These are phyloP conservation scores for Oscheius sp. DNA, from an alignment of 2,888 invertebrate species.

Conservation along the genomic window DNA sequence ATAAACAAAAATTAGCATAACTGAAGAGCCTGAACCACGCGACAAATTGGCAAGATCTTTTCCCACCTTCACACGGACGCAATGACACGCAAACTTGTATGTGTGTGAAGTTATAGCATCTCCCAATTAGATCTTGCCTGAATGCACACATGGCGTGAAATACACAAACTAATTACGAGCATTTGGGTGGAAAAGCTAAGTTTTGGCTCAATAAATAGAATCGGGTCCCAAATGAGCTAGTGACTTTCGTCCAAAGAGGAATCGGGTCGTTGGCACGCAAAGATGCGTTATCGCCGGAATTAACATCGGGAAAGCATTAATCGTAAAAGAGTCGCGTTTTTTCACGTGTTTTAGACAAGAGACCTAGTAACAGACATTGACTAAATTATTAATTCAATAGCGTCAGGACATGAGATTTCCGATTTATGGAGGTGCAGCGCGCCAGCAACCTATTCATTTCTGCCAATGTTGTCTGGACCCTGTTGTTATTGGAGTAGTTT, in stretches of 20 bases:
- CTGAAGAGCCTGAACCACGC: constrained; percentile 7
- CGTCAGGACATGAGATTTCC: neutral
- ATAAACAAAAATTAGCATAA: constrained; percentile 32
- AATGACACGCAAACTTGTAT: too few species aligned
- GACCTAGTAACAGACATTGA: neutral
- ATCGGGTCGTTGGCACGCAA: constrained; percentile 31
- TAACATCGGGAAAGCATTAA: constrained; percentile 23
- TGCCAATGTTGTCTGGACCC: too few species aligned
- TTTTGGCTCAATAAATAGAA: constrained; percentile 11
- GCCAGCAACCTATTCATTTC: too few species aligned
- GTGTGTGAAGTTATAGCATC: too few species aligned
- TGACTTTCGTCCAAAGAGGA: constrained; percentile 4
- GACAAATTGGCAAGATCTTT: too few species aligned
- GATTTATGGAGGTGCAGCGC: too few species aligned
- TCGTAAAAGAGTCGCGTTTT: constrained; percentile 1
- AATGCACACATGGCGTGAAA: constrained; percentile 20
- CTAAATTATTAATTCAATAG: constrained; percentile 4
- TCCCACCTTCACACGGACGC: too few species aligned
- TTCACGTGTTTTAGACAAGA: too few species aligned
- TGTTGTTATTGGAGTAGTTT: too few species aligned
- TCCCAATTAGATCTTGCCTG: constrained; percentile 3
- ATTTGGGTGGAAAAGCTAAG: constrained; percentile 26
- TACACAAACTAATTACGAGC: constrained; percentile 36
- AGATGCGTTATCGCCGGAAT: constrained; percentile 36
- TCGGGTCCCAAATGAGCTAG: neutral